Percentiles rank a stretch among this genome's conserved stretches.
Conservation (phyloP, 2,113 vertebrate genomes). For the Ictidomys tridecemlineatus region DNA sequence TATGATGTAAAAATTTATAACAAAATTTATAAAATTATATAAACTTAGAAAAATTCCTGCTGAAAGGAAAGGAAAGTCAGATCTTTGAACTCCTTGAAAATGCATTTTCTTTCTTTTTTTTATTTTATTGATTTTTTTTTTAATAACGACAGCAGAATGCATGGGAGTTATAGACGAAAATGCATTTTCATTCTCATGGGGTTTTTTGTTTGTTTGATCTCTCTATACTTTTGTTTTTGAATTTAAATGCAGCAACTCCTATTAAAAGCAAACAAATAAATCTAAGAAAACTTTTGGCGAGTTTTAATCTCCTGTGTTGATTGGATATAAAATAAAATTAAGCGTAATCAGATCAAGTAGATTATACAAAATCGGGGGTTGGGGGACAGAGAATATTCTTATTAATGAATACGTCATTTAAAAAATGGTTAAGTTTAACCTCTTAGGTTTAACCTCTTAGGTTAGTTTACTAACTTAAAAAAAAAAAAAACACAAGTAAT, state of each 20-base stretch:
- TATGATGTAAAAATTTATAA: background rate
- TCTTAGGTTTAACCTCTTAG: background rate
- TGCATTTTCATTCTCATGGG: background rate
- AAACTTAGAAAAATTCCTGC: background rate
- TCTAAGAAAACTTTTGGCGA: background rate
- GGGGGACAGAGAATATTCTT: background rate
- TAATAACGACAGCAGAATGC: too few species aligned
- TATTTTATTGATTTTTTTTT: too few species aligned
- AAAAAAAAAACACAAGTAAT: background rate
- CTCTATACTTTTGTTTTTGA: background rate
- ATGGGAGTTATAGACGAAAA: too few species aligned
- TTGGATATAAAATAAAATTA: background rate
- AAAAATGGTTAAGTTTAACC: background rate
- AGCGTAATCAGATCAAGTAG: background rate
- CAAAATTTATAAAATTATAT: background rate
- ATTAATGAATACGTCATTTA: background rate
- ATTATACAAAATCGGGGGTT: background rate
- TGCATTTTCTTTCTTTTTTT: too few species aligned
- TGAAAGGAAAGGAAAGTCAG: background rate
- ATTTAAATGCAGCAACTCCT: background rate
- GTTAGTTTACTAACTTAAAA: background rate
- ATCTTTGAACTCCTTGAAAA: too few species aligned
- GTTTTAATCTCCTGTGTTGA: constrained; percentile 18
- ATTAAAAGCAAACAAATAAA: background rate
- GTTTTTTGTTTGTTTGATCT: background rate